A percentile compares a stretch with the other conserved stretches of the same genome.
Evolutionary conservation across 2,113 vertebrate species (phyloP).

Genomic region (Triplophysa tibetana): DNA sequence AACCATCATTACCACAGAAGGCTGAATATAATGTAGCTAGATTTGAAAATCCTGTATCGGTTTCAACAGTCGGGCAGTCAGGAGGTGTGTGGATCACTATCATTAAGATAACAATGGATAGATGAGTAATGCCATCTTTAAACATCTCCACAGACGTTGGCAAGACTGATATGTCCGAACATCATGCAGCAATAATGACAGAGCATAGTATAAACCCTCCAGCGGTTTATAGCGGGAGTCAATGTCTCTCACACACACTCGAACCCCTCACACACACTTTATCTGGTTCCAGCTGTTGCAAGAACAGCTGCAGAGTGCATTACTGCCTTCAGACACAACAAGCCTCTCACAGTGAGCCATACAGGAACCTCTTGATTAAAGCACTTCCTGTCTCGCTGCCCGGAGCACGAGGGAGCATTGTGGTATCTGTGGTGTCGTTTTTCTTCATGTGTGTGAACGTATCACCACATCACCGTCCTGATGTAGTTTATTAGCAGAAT

Average conservation of each 20-base stretch:
- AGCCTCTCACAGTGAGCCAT: constrained; percentile 38
- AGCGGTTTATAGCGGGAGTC: not conserved
- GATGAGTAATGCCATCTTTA: not conserved
- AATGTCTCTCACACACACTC: not conserved
- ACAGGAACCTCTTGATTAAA: constrained; percentile 72
- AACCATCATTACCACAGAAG: not conserved
- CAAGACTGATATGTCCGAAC: not conserved
- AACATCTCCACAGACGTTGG: not conserved
- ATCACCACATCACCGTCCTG: constrained; percentile 31
- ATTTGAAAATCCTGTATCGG: not conserved
- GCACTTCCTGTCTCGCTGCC: constrained; percentile 69
- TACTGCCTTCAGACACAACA: constrained; percentile 67
- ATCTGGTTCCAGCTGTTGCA: constrained; percentile 38
- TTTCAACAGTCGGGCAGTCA: constrained; percentile 12
- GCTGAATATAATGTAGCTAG: not conserved
- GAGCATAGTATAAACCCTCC: not conserved
- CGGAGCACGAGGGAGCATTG: constrained; percentile 51
- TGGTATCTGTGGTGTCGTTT: constrained; percentile 45
- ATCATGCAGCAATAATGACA: not conserved
- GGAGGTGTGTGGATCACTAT: constrained; percentile 23
- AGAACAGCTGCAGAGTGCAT: constrained; percentile 64
- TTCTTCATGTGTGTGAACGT: constrained; percentile 46
- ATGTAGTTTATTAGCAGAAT: constrained; percentile 49
- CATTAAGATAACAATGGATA: not conserved
- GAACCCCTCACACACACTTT: not conserved